These are phyloP conservation scores for Miichthys miiuy DNA, from an alignment of 2,797 vertebrate species.

Conservation along the genomic window DNA sequence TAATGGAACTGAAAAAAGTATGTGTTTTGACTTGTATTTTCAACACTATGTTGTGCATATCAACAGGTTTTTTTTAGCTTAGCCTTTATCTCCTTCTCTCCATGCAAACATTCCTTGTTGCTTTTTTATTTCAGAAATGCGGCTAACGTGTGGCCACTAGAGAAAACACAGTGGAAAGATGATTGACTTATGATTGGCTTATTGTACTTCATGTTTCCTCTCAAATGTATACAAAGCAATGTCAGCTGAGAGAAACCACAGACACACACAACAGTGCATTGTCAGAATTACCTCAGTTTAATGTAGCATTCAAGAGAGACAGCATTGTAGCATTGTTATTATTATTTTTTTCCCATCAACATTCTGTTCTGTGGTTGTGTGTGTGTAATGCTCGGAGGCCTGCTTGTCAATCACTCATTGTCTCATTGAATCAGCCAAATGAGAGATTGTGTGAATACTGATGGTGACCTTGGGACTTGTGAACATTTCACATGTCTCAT, in stretches of 20 bases:
- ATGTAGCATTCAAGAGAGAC: constrained; percentile 34
- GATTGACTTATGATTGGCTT: neutral
- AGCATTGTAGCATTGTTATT: neutral
- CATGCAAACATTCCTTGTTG: neutral
- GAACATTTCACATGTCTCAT: constrained; percentile 27
- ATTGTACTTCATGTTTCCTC: constrained; percentile 1
- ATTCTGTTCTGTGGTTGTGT: constrained; percentile 4
- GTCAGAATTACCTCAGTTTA: constrained; percentile 16
- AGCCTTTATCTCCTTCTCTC: neutral
- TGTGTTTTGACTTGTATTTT: too few relatives aligned
- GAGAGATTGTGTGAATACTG: constrained; percentile 45
- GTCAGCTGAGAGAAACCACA: constrained; percentile 4
- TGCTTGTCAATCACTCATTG: constrained; percentile 42
- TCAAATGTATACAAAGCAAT: constrained; percentile 17
- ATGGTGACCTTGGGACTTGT: constrained; percentile 35
- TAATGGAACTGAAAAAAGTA: too few relatives aligned
- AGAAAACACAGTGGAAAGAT: neutral
- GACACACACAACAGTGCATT: constrained; percentile 9
- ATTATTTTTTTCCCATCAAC: constrained; percentile 27
- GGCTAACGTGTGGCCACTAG: neutral
- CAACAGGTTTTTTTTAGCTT: neutral
- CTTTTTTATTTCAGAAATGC: neutral
- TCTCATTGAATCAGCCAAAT: constrained; percentile 50
- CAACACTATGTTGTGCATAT: neutral
- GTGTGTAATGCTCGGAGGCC: constrained; percentile 4